Conservation (phyloP, 2,797 vertebrate genomes). For the Enteromius argenteus region DNA sequence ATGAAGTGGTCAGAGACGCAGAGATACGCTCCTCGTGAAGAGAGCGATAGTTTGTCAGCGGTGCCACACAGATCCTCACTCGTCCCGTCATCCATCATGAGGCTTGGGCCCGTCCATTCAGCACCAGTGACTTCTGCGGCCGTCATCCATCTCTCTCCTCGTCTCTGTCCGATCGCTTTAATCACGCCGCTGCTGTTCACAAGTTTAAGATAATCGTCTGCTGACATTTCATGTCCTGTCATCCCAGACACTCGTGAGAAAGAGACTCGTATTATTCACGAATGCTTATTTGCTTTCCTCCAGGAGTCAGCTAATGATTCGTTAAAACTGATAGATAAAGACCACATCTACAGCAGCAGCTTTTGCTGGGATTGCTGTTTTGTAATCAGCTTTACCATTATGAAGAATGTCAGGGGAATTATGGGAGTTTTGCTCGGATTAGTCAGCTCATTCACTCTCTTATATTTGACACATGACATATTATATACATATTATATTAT, state of each 20-base stretch:
- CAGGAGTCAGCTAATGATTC: constrained; percentile 53
- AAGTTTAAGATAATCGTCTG: constrained; percentile 59
- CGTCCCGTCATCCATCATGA: constrained; percentile 24
- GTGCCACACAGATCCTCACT: constrained; percentile 18
- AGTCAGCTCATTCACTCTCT: not conserved
- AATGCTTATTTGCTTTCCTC: constrained; percentile 57
- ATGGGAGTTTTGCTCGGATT: constrained; percentile 58
- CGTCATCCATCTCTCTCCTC: constrained; percentile 33
- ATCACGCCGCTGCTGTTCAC: constrained; percentile 29
- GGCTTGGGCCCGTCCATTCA: constrained; percentile 12
- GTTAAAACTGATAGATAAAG: constrained; percentile 67
- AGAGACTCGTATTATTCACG: constrained; percentile 72
- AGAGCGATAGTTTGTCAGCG: constrained; percentile 34
- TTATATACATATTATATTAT: too few relatives aligned
- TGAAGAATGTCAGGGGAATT: constrained; percentile 59
- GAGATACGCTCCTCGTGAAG: not conserved
- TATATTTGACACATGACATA: not conserved
- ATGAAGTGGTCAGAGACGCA: constrained; percentile 31
- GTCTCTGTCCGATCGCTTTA: constrained; percentile 57
- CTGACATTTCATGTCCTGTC: constrained; percentile 60
- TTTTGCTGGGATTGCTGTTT: constrained; percentile 68
- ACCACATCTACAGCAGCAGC: constrained; percentile 62
- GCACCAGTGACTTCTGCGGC: constrained; percentile 12
- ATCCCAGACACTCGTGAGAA: constrained; percentile 67
- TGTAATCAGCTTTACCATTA: constrained; percentile 73